Evolutionary conservation across 2,797 vertebrate genomes (phyloP).

Genomic region (Scyliorhinus canicula): DNA sequence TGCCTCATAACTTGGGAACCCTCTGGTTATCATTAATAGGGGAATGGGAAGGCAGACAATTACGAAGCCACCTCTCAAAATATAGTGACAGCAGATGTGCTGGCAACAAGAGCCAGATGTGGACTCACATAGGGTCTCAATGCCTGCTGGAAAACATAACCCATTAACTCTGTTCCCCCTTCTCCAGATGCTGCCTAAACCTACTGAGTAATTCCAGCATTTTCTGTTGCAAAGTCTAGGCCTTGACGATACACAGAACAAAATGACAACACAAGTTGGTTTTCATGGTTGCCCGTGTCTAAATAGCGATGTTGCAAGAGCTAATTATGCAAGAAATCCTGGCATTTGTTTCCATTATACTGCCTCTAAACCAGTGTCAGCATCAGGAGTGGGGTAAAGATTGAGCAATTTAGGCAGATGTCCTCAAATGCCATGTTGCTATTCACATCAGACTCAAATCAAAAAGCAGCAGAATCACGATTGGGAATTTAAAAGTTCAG

Average conservation of each 20-base stretch:
- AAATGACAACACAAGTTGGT: neutral
- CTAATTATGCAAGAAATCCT: neutral
- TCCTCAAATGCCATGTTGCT: neutral
- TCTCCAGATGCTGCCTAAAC: neutral
- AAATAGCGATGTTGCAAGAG: neutral
- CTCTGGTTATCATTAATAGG: no score
- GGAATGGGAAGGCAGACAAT: no score
- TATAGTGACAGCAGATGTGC: neutral
- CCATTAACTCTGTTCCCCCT: neutral
- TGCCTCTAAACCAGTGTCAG: neutral
- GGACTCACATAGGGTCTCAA: neutral
- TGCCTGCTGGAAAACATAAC: neutral
- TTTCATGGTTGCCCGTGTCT: neutral
- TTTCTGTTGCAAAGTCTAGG: neutral
- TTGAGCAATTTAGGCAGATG: neutral
- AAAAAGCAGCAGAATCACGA: neutral
- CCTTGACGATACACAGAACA: neutral
- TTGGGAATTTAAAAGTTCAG: neutral
- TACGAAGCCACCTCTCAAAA: neutral
- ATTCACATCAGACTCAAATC: neutral
- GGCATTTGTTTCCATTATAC: neutral
- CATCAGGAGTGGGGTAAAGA: neutral
- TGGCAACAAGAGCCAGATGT: neutral
- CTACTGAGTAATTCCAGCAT: neutral
- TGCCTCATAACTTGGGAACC: no score